Evolutionary conservation across 1,140 invertebrate genomes (phyloP).

Genomic region (Rhysida immarginata): DNA sequence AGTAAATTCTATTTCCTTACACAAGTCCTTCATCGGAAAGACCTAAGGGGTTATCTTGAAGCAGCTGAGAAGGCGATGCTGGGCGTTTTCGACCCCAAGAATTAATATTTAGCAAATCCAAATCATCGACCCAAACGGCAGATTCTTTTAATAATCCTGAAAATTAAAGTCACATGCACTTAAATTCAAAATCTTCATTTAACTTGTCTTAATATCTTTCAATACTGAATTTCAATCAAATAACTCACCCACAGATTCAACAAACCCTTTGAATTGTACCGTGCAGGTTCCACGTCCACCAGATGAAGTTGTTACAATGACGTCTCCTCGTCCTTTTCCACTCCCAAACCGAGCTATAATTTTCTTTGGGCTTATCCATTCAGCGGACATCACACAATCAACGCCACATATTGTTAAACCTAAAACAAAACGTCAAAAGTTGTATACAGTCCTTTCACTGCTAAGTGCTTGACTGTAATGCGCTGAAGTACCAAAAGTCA

Average conservation of each 20-base stretch:
- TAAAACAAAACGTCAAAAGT: conserved; percentile 29
- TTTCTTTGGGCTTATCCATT: conserved; percentile 96
- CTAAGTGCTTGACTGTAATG: too few species aligned
- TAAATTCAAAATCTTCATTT: too few species aligned
- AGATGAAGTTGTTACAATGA: conserved; percentile 76
- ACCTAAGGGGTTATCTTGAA: conserved; percentile 83
- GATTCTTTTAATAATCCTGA: conserved; percentile 91
- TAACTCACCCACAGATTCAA: conserved; percentile 3
- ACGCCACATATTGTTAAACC: conserved; percentile 87
- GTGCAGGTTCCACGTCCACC: conserved; percentile 87
- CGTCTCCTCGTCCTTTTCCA: conserved; percentile 86
- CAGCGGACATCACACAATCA: conserved; percentile 84
- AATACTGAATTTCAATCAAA: too few species aligned
- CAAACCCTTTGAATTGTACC: conserved; percentile 70
- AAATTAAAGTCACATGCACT: too few species aligned
- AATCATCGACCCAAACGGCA: conserved; percentile 97
- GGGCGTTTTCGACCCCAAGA: conserved; percentile 58
- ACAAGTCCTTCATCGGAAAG: conserved; percentile 86
- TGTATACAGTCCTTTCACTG: too few species aligned
- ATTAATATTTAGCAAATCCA: conserved; percentile 46
- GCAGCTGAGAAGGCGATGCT: conserved; percentile 62
- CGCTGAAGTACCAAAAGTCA: too few species aligned
- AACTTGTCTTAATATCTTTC: too few species aligned
- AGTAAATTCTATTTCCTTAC: conserved; percentile 30
- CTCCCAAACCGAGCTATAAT: conserved; percentile 88